Base-by-base conservation (phyloP, 2,797 vertebrate species). In the Scyliorhinus canicula region DNA sequence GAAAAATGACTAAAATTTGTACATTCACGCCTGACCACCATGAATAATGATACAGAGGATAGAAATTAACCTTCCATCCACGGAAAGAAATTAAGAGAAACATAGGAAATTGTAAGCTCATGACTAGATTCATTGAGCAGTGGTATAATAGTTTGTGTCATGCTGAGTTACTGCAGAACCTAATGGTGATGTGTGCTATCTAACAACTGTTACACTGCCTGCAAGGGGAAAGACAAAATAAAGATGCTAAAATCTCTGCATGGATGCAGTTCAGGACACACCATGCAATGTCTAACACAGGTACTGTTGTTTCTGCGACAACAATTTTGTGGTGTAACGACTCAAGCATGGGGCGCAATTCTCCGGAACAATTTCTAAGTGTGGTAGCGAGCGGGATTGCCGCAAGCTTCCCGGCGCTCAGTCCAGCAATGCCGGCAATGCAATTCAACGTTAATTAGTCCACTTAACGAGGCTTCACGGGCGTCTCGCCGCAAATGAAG, bases 71-170 rank as follows among this genome's bases (percentile, higher is more conserved):
- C 44, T 65, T 91, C n/a, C 57, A 91, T 44, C n/a, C 65, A n/a
- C 26, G n/a, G 57, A 91, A 91, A 91, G n/a, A 91, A 74, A 71
- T 55, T 55, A n/a, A 94, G 55, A 67, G 69, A 93, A 93, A 71
- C 67, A 94, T 71, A 93, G 69, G 93, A 74, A 94, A 35, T 74
- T 94, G 31, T 94, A 74, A 94, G 67, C 67, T n/a, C 67, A 74
- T 94, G 69, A 94, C 93, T 94, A 47, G 44, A 94, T 71, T 94
- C 67, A 94, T 55, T 69, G 93, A 94, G 67, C 47, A 31, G 47
- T 50, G 28, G 93, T 52, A 94, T 74, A 94, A 74, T 74, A 55
- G 12, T 35, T 52, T 50, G 19, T n/a, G 14, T 74, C 67, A n/a
- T 55, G 19, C 93, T 71, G 93, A 71, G 44, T 69, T 93, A 93